Evolutionary conservation across 1,140 invertebrate species (phyloP), one percentile per base, ranked within the genome.

Genomic region (Thrips palmi): DNA sequence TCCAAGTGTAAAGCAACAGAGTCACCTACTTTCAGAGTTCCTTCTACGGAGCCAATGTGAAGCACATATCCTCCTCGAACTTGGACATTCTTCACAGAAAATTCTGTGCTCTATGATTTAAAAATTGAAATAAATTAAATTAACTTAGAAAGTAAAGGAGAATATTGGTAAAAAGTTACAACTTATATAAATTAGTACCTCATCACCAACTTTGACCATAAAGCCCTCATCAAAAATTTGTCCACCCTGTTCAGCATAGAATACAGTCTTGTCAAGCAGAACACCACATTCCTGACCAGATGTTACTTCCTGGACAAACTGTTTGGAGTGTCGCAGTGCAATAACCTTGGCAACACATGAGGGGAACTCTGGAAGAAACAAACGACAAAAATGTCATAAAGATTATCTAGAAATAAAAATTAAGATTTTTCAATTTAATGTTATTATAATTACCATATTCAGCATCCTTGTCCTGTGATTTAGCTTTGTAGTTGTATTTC

Each of bases 141-240:
- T 32, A 33, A 15, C 23, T n/a, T 31, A 23, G 25, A 41, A 37
- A 22, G 25, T 24, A 15, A 11, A 39, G 21, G 2, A 30, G 17
- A 22, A 40, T n/a, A 22, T 17, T 27, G 33, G 4, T 24, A 23
- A 37, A 25, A 30, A 27, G 25, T 38, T 12, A 32, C 6, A 4
- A 36, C 7, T 20, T 10, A 34, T 24, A n/a, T 2, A 27, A 6
- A 25, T 38, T 35, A 22, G 22, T 53, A 68, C 70, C 49, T 88
- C 83, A 59, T 88, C 82, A 33, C 71, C 71, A 14, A 70, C 58
- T 66, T 93, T 94, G 1, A 81, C 75, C 52, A 99, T 71, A 48
- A 85, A 93, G 14, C 94, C 96, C 56, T 91, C 86, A 59, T 99
- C 96, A 58, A 77, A 93, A 47, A 97, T 91, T 64, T 99, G 96